These are phyloP conservation scores for Hypotaenidia philippensis DNA, from an alignment of 2,797 vertebrate species.

Conservation along the genomic window DNA sequence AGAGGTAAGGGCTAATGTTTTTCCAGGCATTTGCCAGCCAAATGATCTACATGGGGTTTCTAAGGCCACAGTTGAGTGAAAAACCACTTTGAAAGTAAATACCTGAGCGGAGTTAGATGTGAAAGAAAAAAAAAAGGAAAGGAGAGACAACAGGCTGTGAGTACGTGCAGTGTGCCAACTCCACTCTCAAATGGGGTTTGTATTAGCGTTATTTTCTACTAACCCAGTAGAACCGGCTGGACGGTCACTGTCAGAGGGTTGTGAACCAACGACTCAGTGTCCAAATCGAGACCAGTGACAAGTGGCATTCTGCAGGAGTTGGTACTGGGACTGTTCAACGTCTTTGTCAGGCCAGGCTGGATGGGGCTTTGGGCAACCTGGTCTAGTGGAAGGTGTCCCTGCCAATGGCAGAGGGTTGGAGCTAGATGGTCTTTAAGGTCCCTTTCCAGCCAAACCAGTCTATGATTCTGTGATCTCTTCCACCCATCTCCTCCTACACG, in stretches of 20 bases:
- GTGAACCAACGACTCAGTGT: too few relatives aligned
- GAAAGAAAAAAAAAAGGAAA: neutral
- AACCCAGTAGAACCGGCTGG: too few relatives aligned
- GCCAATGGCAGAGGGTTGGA: too few relatives aligned
- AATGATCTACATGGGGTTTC: neutral
- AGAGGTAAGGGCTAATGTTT: neutral
- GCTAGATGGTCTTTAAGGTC: too few relatives aligned
- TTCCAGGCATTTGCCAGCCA: neutral
- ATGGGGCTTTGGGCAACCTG: too few relatives aligned
- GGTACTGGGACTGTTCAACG: too few relatives aligned
- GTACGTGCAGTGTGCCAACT: neutral
- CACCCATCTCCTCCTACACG: accelerated
- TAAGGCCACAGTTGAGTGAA: neutral
- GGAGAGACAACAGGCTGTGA: neutral
- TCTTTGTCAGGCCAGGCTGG: too few relatives aligned
- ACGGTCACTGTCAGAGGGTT: too few relatives aligned
- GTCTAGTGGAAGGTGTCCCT: too few relatives aligned
- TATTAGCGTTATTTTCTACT: neutral
- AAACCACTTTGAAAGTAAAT: neutral
- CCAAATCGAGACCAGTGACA: too few relatives aligned
- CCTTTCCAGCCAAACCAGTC: too few relatives aligned
- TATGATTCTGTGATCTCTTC: neutral
- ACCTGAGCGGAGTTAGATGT: neutral
- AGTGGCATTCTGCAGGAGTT: too few relatives aligned
- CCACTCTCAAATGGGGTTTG: neutral